Evolutionary conservation across 2,888 invertebrate species (phyloP), one percentile per base, ranked within the genome.

Genomic region (Pediacus dermestoides): DNA sequence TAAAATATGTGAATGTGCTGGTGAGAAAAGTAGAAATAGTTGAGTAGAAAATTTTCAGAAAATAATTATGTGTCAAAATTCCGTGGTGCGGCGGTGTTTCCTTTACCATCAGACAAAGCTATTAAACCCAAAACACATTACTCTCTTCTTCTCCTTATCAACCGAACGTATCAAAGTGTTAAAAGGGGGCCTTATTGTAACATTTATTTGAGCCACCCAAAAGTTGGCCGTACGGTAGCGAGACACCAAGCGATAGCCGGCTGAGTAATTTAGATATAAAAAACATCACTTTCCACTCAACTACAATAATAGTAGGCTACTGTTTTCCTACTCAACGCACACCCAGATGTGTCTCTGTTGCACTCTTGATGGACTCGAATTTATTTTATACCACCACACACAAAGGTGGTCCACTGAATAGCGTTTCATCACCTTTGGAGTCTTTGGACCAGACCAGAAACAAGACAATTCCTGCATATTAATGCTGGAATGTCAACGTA

Each of bases 251-350:
- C 11, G 54, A 54, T 54, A 56, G 39, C 48, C 46, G 43, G 46
- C n/a, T n/a, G 46, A 43, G 49, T 52, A 52, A 57, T 58, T 60
- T 58, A 58, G 58, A 58, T 58, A 54, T 53, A 37, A 37, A 44
- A 33, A 52, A 60, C 60, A 60, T 45, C 52, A 48, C 47, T 60
- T 60, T 60, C 57, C 58, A 60, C 60, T 60, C 54, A 48, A 46
- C 42, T 48, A 42, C 50, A 42, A 49, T 52, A 51, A 49, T 53
- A 7, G 21, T 7, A n/a, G n/a, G 28, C 28, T 28, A 28, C 28
- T 13, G 28, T 28, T 28, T 28, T 7, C 10, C 10, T 7, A 4
- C 10, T 28, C 28, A 13, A 13, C 4, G 25, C 28, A 28, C 4
- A 7, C 7, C 28, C 8, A n/a, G n/a, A n/a, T n/a, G n/a, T 18